Conservation (phyloP, 2,797 vertebrate species). For the Hoplostethus atlanticus region DNA sequence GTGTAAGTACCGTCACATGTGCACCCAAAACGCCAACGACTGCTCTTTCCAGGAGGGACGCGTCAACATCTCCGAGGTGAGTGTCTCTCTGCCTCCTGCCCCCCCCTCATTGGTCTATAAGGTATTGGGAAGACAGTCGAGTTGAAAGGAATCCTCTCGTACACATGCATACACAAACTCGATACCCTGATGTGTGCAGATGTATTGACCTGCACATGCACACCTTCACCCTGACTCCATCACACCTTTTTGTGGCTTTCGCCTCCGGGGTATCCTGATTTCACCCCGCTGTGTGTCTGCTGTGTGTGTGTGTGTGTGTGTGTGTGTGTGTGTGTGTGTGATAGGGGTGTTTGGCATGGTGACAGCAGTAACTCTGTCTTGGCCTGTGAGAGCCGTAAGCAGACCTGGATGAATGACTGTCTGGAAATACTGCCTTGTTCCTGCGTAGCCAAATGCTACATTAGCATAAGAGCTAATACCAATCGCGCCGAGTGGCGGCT, state of each 20-base stretch:
- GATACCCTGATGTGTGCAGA: background rate
- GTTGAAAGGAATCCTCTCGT: too few relatives aligned
- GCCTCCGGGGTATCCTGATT: conserved; percentile 44
- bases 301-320: conserved; percentile 41
- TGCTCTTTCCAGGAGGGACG: conserved; percentile 97
- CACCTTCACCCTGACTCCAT: conserved; percentile 16
- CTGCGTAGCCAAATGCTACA: conserved; percentile 80
- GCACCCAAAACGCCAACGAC: conserved; percentile 94
- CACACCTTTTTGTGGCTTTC: conserved; percentile 37
- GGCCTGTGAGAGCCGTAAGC: conserved; percentile 78
- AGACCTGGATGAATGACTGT: conserved; percentile 71
- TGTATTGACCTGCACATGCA: conserved; percentile 7
- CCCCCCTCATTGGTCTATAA: too few relatives aligned
- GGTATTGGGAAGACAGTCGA: too few relatives aligned
- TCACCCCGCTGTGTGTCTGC: conserved; percentile 57
- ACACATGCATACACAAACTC: conserved; percentile 9
- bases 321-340: conserved; percentile 30
- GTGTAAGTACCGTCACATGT: conserved; percentile 98
- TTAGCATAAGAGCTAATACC: conserved; percentile 84
- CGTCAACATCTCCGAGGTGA: conserved; percentile 96
- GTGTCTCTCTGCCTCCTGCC: conserved; percentile 26
- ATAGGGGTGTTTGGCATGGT: conserved; percentile 61
- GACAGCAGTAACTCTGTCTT: conserved; percentile 76
- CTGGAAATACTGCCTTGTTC: conserved; percentile 78
- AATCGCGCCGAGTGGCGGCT: conserved; percentile 63